Conservation (phyloP, 2,888 invertebrate species). For the Mythimna pallens region DNA sequence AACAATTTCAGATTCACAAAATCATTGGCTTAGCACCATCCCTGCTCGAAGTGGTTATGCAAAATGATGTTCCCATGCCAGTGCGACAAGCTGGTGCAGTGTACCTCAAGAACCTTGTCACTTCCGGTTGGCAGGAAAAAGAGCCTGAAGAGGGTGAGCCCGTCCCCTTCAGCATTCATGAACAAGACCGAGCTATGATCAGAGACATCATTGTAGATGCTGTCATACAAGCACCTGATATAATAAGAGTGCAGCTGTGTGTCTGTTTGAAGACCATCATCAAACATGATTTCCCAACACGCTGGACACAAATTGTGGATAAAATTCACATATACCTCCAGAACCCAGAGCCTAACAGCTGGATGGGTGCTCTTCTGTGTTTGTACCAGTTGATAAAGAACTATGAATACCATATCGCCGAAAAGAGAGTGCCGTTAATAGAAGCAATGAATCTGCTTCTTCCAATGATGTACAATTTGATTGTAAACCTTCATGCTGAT, state of each 20-base stretch:
- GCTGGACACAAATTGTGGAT: constrained; percentile 98
- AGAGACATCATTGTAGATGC: constrained; percentile 98
- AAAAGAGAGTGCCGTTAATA: constrained; percentile 96
- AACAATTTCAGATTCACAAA: constrained; percentile 85
- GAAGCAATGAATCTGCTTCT: constrained; percentile 98
- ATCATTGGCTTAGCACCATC: constrained; percentile 99
- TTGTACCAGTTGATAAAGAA: constrained; percentile 98
- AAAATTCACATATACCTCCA: constrained; percentile 98
- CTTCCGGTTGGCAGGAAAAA: constrained; percentile 96
- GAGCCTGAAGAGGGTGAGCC: constrained; percentile 94
- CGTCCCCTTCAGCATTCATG: constrained; percentile 96
- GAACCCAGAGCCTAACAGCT: constrained; percentile 96
- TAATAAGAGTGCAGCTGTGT: constrained; percentile 97
- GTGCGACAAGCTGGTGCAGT: constrained; percentile 99
- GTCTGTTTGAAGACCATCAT: constrained; percentile 98
- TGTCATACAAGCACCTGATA: constrained; percentile 97
- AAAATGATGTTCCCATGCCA: constrained; percentile 96
- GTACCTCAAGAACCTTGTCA: constrained; percentile 98
- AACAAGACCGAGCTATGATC: constrained; percentile 98
- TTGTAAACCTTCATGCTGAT: constrained; percentile 95
- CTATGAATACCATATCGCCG: constrained; percentile 96
- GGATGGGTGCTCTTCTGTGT: constrained; percentile 97
- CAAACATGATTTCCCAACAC: constrained; percentile 98
- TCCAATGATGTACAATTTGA: constrained; percentile 97
- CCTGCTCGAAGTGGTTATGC: constrained; percentile 98